Evolutionary conservation across 92 coral and sea anemone species (phyloP).

Genomic region (Zoanthus solanderi): DNA sequence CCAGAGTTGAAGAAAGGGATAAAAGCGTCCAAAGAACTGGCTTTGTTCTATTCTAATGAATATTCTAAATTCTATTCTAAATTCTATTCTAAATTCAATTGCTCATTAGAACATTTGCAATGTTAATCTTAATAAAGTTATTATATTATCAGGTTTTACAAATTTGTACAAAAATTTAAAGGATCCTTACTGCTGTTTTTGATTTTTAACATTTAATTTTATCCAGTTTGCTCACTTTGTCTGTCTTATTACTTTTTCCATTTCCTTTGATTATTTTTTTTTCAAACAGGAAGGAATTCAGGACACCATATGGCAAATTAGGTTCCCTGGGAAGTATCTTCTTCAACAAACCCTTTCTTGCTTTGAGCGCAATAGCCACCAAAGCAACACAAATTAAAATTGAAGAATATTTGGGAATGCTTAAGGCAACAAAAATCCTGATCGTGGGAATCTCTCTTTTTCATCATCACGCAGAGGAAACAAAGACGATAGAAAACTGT

Average conservation of each 20-base stretch:
- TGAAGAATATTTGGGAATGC: constrained; percentile 21
- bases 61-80: no score
- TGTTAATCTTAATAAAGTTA: no score
- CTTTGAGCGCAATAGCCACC: constrained; percentile 21
- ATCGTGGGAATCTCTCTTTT: constrained; percentile 19
- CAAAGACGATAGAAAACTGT: constrained; percentile 23
- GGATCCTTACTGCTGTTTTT: no score
- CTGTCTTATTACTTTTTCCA: no score
- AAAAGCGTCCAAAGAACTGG: no score
- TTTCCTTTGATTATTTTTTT: background rate
- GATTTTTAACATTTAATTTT: background rate
- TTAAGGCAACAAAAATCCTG: constrained; percentile 15
- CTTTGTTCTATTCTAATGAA: no score
- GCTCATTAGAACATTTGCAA: no score
- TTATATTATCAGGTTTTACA: no score
- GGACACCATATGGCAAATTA: constrained; percentile 28
- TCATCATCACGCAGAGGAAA: constrained; percentile 40
- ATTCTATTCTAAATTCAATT: no score
- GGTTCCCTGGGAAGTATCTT: constrained; percentile 35
- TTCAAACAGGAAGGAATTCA: constrained; percentile 7
- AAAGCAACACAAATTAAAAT: constrained; percentile 15
- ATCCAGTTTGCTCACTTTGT: background rate
- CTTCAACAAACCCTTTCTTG: constrained; percentile 11
- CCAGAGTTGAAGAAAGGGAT: no score
- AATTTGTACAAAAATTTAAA: no score